phyloP scores from a whole-genome alignment of 2,113 vertebrate species.

The Cottus gobio region DNA sequence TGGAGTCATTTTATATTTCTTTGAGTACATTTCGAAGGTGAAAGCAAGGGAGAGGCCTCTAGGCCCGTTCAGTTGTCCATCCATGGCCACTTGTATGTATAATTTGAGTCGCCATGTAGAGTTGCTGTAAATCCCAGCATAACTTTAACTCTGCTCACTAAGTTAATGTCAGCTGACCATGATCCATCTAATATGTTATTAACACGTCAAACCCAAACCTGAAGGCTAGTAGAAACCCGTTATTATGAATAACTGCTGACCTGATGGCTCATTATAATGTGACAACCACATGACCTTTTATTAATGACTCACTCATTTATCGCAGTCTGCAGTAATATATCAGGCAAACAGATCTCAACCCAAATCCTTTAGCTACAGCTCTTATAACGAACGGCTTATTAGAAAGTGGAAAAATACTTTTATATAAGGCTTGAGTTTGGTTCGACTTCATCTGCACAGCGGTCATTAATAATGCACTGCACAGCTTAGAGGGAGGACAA shows the following conservation, averaged over 20 bases:
- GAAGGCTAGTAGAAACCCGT: neutral
- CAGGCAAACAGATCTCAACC: neutral
- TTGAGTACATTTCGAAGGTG: neutral
- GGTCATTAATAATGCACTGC: conserved; percentile 24
- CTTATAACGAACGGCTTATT: neutral
- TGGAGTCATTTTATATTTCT: neutral
- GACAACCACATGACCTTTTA: conserved; percentile 5
- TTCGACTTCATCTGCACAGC: conserved; percentile 7
- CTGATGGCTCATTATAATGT: neutral
- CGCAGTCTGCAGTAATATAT: neutral
- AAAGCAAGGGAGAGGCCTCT: neutral
- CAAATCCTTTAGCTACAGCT: neutral
- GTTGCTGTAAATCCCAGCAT: neutral
- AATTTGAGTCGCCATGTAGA: neutral
- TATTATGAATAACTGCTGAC: neutral
- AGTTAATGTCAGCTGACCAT: neutral
- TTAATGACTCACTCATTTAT: conserved; percentile 1
- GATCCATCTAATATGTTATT: neutral
- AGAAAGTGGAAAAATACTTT: neutral
- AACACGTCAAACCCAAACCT: neutral
- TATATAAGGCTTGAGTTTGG: neutral
- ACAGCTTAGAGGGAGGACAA: neutral
- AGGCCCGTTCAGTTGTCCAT: neutral
- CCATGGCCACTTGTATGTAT: neutral
- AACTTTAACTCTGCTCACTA: neutral